Base-by-base conservation (phyloP, 2,113 vertebrate species). In the Colossoma macropomum region DNA sequence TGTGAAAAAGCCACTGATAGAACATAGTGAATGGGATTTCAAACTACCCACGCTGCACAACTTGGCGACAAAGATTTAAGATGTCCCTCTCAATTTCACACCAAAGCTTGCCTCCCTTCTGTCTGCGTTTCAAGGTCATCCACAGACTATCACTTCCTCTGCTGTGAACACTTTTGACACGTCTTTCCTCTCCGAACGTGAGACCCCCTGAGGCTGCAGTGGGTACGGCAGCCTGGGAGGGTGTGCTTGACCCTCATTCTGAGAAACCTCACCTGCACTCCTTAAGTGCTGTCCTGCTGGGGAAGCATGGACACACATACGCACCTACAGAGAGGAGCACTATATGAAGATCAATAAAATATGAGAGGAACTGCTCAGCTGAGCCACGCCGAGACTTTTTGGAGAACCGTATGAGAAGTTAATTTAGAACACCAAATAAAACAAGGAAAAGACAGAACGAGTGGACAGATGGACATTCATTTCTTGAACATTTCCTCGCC, bases 291-390 rank as follows among this genome's bases (percentile, higher is more conserved):
- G 45, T 34, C 65, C 27, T 38, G 65, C 52, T 73, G 28, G 16
- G 27, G 63, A 19, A 72, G 59, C 68, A 28, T 25, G 8, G 17
- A 11, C 1, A 9, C 59, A 81, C 71, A 66, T 16, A 34, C 12
- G 21, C 70, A 66, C 48, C 13, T 66, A 81, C 59, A 62, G 25
- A 13, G 32, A 23, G 28, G 41, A 41, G 73, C 70, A 75, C 48
- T 66, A 30, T 19, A 81, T 34, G 56, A 0, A 32, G 71, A 81
- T 81, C 80, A 75, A 75, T 75, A 81, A 52, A n/a, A 81, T 25
- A 65, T 25, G 9, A 81, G 45, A 54, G 28, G 74, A 54, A 13
- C 10, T 38, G 41, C 21, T 66, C 34, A 25, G 68, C 30, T 75
- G 30, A 45, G 54, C 59, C 65, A 41, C 8, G n/a, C 6, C 1